Conservation (phyloP, 2,113 vertebrate genomes). For the Macroglossus sobrinus region DNA sequence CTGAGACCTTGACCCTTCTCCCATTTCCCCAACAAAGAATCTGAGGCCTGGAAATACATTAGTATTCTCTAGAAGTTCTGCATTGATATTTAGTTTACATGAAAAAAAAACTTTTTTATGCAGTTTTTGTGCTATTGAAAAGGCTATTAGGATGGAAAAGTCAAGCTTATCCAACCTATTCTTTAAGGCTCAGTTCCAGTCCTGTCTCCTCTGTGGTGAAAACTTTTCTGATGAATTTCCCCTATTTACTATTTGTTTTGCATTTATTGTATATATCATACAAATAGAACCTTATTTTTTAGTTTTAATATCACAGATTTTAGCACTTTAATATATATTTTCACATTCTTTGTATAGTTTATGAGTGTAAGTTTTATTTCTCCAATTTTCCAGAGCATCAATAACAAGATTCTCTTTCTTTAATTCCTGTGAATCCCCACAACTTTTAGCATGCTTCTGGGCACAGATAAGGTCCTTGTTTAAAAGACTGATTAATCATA, state of each 20-base stretch:
- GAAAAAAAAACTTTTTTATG: background rate
- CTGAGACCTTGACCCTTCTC: background rate
- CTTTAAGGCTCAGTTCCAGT: background rate
- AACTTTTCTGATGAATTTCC: background rate
- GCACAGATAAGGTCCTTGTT: background rate
- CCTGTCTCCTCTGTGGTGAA: background rate
- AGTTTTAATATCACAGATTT: background rate
- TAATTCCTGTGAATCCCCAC: background rate
- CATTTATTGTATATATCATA: background rate
- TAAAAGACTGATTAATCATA: constrained; percentile 28
- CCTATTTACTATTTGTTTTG: background rate
- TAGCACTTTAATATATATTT: background rate
- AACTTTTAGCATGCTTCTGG: background rate
- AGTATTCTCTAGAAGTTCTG: background rate
- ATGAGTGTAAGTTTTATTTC: background rate
- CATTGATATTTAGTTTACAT: background rate
- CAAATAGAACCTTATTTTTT: background rate
- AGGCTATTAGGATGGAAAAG: background rate
- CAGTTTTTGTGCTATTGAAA: background rate
- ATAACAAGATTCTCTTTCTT: background rate
- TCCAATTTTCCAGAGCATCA: background rate
- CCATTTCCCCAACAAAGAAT: background rate
- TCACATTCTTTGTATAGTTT: background rate
- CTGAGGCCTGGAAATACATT: background rate
- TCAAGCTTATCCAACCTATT: background rate